These are phyloP conservation scores for Morone saxatilis DNA, from an alignment of 2,113 vertebrate genomes.

Conservation along the genomic window DNA sequence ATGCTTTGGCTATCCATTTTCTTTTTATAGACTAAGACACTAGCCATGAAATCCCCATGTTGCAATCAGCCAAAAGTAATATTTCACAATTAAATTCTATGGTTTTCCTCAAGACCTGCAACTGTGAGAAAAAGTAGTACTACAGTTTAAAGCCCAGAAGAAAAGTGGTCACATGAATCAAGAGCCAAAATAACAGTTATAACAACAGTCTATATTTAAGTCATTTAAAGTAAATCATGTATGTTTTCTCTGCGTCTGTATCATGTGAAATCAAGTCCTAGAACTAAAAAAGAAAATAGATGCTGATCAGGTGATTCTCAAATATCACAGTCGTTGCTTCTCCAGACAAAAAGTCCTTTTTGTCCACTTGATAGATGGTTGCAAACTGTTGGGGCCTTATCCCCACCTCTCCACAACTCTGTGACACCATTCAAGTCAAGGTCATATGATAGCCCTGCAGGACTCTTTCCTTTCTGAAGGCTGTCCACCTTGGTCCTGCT, in stretches of 20 bases:
- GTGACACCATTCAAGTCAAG: constrained; percentile 80
- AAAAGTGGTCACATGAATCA: background rate
- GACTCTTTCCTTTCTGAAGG: constrained; percentile 62
- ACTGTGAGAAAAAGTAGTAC: constrained; percentile 47
- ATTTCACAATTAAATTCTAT: constrained; percentile 60
- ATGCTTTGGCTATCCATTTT: constrained; percentile 72
- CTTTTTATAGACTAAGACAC: constrained; percentile 82
- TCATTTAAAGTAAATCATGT: background rate
- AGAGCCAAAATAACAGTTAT: background rate
- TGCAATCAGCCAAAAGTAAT: constrained; percentile 77
- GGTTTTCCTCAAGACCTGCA: constrained; percentile 40
- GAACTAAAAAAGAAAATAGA: constrained; percentile 32
- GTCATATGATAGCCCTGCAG: constrained; percentile 78
- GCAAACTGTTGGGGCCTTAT: constrained; percentile 67
- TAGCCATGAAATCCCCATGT: constrained; percentile 79
- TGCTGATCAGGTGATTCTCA: constrained; percentile 43
- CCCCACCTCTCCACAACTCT: constrained; percentile 71
- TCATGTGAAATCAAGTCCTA: constrained; percentile 4
- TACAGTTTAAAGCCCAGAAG: constrained; percentile 4
- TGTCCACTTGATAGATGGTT: constrained; percentile 72
- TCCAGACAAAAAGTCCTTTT: constrained; percentile 68
- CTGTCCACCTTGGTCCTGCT: constrained; percentile 74
- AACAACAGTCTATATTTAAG: background rate
- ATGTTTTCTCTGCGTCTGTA: background rate
- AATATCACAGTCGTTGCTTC: constrained; percentile 51